Evolutionary conservation across 2,113 vertebrate genomes (phyloP).

Genomic region (Malurus alboscapulatus): DNA sequence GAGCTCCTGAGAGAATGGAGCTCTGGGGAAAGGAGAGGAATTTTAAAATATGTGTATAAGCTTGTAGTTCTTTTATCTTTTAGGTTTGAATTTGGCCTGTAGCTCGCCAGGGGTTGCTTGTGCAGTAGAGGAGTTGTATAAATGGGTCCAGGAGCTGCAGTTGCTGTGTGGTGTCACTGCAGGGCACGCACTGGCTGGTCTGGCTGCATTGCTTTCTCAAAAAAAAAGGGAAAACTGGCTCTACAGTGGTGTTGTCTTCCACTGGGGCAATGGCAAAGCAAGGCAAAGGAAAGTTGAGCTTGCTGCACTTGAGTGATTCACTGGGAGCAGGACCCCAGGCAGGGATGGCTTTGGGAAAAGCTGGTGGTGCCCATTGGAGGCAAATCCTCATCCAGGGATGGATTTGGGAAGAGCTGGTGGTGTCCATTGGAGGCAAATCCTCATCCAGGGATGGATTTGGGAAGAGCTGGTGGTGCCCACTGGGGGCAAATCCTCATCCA

Average conservation of each 20-base stretch:
- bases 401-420: background rate
- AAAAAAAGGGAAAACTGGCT: background rate
- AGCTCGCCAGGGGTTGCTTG: background rate
- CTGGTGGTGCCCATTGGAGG: background rate
- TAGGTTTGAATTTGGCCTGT: background rate
- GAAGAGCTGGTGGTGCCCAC: too few relatives aligned
- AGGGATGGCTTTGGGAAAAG: background rate
- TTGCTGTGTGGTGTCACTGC: background rate
- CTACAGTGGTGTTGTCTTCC: background rate
- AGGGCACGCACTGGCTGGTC: background rate
- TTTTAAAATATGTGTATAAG: background rate
- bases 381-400: background rate
- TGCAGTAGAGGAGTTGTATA: background rate
- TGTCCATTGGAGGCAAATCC: background rate
- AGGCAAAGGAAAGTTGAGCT: background rate
- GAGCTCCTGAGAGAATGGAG: background rate
- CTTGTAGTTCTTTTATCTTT: background rate
- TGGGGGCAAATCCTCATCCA: background rate
- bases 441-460: too few relatives aligned
- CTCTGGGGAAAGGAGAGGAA: background rate
- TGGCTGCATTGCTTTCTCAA: background rate
- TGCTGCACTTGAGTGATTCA: background rate
- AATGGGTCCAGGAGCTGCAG: background rate
- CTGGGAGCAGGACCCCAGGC: background rate
- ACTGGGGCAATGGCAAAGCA: accelerated